Evolutionary conservation across 1,140 invertebrate genomes (phyloP).

Genomic region (Brachionus manjavacas): DNA sequence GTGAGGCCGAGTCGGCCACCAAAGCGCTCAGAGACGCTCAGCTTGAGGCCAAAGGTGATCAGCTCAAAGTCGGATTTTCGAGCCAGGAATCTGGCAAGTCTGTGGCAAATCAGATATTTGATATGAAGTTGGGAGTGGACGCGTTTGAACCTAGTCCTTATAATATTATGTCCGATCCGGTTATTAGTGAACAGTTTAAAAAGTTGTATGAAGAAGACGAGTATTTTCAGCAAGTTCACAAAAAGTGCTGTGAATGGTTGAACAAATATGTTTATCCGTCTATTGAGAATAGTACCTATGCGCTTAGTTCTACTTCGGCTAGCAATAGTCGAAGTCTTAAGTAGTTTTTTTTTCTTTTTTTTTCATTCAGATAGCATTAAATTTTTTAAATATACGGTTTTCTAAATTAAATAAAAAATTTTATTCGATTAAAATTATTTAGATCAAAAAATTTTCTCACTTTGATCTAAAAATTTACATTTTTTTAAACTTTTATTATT

Average conservation of each 20-base stretch:
- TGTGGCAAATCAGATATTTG: neutral
- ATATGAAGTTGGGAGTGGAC: constrained; percentile 8
- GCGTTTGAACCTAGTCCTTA: constrained; percentile 39
- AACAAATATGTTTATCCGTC: constrained; percentile 34
- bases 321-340: neutral
- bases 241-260: constrained; percentile 34
- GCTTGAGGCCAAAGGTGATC: neutral
- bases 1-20: neutral
- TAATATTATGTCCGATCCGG: constrained; percentile 42
- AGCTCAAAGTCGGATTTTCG: neutral
- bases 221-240: constrained; percentile 40
- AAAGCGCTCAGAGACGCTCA: neutral
- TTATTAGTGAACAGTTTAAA: constrained; percentile 40
- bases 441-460: neutral
- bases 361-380: neutral
- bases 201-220: constrained; percentile 41
- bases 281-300: neutral
- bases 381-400: neutral
- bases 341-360: neutral
- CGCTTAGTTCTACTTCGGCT: neutral
- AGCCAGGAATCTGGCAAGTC: neutral
- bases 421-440: neutral
- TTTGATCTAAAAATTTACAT: too few relatives aligned
- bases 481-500: too few relatives aligned
- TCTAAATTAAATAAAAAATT: too few relatives aligned